Evolutionary conservation across 2,797 vertebrate species (phyloP).

Genomic region (Xenentodon cancila): DNA sequence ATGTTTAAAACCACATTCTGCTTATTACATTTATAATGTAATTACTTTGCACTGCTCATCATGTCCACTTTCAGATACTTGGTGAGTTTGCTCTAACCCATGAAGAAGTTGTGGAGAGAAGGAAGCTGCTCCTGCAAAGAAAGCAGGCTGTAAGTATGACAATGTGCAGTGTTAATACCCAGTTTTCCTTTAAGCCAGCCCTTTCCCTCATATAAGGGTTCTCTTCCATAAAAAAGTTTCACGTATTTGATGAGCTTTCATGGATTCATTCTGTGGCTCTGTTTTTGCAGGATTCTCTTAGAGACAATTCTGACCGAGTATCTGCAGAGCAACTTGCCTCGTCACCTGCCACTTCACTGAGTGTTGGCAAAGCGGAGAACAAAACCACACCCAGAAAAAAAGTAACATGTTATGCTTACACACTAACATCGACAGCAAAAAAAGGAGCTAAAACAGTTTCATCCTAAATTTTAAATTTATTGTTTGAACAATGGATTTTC

Average conservation of each 20-base stretch:
- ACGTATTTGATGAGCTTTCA: no score
- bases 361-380: conserved; percentile 69
- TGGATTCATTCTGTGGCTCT: not conserved
- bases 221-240: no score
- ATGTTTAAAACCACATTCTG: conserved; percentile 43
- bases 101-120: conserved; percentile 85
- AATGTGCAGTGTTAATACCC: not conserved
- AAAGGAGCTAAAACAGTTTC: not conserved
- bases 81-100: conserved; percentile 84
- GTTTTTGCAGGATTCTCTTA: conserved; percentile 49
- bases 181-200: not conserved
- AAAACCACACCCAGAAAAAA: conserved; percentile 77
- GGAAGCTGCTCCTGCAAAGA: conserved; percentile 79
- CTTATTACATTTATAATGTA: conserved; percentile 30
- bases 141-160: conserved; percentile 51
- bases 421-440: not conserved
- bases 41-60: conserved; percentile 10
- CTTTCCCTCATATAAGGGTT: no score
- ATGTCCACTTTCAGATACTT: conserved; percentile 77
- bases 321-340: conserved; percentile 40
- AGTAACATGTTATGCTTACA: conserved; percentile 54
- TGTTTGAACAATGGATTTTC: no score
- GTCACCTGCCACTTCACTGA: conserved; percentile 46
- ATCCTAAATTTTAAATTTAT: not conserved
- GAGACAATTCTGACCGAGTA: conserved; percentile 20